Evolutionary conservation across 2,797 vertebrate species (phyloP), one percentile per base, ranked within the genome.

Genomic region (Schizopygopsis pylzovi): DNA sequence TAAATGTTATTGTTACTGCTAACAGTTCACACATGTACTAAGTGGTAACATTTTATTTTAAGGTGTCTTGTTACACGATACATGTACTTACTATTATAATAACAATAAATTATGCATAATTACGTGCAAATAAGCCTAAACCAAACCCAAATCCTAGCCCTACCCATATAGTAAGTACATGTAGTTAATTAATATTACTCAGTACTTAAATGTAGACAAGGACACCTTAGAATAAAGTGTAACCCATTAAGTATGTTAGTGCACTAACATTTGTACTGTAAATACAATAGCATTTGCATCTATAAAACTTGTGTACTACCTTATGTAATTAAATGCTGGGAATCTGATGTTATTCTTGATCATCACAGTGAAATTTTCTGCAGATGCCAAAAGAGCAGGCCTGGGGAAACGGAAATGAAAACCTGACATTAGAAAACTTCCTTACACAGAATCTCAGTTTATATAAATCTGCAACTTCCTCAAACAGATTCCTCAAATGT

Each of bases 291-390:
- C 39, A 59, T 63, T n/a, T 75, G 6, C 41, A 33, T 9, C n/a
- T 45, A 3, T 83, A 11, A 28, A 72, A 28, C 59, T 75, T 39
- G 22, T 61, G 45, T 18, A 2, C 12, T 92, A 98, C 97, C 95
- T 95, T 92, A 94, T 95, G 91, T 97, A 94, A 79, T 96, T 95
- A 91, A 98, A 98, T 87, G 97, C 97, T 13, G 95, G 97, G 85
- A 96, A 98, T 88, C 94, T 96, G 87, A 97, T 95, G 90, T 95
- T 97, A 93, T 98, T 98, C 93, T 98, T 98, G 83, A 98, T 95
- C 85, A 98, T 89, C 86, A 98, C 94, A 0, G 97, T 98, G 89
- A 98, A 98, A 92, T 98, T 96, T 91, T 97, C 97, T 41, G 97
- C 96, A 87, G 90, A 94, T 88, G 89, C 91, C 88, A 98, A 90